These are phyloP conservation scores for Calliopsis andreniformis DNA, from an alignment of 1,140 invertebrate species.

Conservation along the genomic window DNA sequence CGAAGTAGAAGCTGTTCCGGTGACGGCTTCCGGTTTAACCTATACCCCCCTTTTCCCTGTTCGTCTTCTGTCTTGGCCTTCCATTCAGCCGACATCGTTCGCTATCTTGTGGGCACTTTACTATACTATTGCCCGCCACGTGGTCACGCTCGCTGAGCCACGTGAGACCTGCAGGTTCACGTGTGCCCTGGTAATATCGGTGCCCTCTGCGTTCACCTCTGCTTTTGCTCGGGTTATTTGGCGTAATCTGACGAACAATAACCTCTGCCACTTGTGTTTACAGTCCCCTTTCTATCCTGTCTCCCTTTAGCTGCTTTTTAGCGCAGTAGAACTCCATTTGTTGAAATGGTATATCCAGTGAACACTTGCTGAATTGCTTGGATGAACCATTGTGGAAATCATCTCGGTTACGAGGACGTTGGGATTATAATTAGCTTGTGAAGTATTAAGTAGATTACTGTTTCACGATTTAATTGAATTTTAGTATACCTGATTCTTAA, in stretches of 20 bases:
- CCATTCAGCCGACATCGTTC: constrained; percentile 71
- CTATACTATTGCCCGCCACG: constrained; percentile 70
- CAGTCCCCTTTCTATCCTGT: neutral
- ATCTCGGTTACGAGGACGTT: no score
- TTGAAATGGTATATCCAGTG: no score
- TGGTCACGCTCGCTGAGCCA: constrained; percentile 79
- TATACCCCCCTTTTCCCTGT: constrained; percentile 48
- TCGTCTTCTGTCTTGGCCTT: constrained; percentile 33
- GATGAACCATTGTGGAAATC: no score
- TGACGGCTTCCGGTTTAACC: constrained; percentile 77
- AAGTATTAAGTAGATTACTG: no score
- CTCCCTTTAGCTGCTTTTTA: neutral
- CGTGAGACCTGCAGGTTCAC: constrained; percentile 76
- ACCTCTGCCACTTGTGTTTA: neutral
- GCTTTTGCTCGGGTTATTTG: neutral
- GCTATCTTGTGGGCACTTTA: constrained; percentile 69
- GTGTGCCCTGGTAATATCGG: constrained; percentile 38
- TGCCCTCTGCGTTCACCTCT: neutral
- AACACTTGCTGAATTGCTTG: no score
- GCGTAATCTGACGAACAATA: constrained; percentile 18
- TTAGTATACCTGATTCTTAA: no score
- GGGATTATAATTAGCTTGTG: no score
- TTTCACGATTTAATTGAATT: no score
- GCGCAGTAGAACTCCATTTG: no score
- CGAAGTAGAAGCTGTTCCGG: constrained; percentile 73